Evolutionary conservation across 2,113 vertebrate species (phyloP).

Genomic region (Leptocoma aspasia): DNA sequence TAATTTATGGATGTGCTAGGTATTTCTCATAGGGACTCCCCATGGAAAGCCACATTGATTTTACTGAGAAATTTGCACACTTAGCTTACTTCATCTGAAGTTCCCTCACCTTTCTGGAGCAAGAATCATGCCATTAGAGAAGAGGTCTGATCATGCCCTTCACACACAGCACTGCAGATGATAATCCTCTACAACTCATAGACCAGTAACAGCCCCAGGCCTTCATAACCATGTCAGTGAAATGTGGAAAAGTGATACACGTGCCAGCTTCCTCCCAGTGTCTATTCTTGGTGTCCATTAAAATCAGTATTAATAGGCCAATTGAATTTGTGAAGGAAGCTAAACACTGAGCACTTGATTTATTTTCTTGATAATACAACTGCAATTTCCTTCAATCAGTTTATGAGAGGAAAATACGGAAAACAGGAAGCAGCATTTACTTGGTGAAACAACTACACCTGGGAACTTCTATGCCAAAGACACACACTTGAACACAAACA

Average conservation of each 20-base stretch:
- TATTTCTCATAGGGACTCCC: not conserved
- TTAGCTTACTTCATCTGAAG: not conserved
- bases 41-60: not conserved
- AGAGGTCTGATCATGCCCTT: not conserved
- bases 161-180: not conserved
- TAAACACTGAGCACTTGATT: not conserved
- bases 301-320: not conserved
- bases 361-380: not conserved
- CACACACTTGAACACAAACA: not conserved
- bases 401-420: not conserved
- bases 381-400: not conserved
- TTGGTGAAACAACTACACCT: not conserved
- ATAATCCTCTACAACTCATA: accelerated
- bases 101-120: not conserved
- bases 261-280: not conserved
- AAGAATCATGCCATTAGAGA: not conserved
- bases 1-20: not conserved
- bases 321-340: not conserved
- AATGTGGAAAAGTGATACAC: not conserved
- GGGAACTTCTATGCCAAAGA: not conserved
- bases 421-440: not conserved
- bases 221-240: not conserved
- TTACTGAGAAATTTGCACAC: not conserved
- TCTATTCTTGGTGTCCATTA: not conserved
- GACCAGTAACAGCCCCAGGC: not conserved